These are phyloP conservation scores for Lanistes nyassanus DNA, from an alignment of 1,140 invertebrate genomes.

Conservation along the genomic window DNA sequence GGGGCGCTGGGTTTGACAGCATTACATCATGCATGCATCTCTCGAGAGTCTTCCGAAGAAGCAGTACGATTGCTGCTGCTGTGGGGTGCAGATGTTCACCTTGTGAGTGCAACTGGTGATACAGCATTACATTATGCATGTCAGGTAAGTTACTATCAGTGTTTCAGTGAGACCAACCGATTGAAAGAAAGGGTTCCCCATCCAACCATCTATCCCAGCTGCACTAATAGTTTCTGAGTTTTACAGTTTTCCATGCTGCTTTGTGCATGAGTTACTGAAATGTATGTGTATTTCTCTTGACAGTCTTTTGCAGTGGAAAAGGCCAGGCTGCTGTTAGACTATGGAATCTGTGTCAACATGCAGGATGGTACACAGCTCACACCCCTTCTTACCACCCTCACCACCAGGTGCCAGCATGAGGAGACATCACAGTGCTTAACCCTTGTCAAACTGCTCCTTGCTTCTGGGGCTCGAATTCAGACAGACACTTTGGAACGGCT, in stretches of 20 bases:
- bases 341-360: slow-evolving; percentile 22
- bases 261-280: not conserved
- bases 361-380: slow-evolving; percentile 1
- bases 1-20: slow-evolving; percentile 23
- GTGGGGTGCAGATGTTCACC: slow-evolving; percentile 27
- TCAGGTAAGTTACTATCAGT: slow-evolving; percentile 5
- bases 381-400: slow-evolving; percentile 18
- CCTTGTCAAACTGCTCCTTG: slow-evolving; percentile 19
- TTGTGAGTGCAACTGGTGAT: not conserved
- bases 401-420: not conserved
- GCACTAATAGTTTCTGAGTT: too few species aligned
- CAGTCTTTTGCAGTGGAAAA: slow-evolving; percentile 16
- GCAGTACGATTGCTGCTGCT: slow-evolving; percentile 15
- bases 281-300: not conserved
- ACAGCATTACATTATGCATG: slow-evolving; percentile 28
- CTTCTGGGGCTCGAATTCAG: slow-evolving; percentile 17
- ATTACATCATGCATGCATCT: slow-evolving; percentile 26
- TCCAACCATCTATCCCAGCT: too few species aligned
- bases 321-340: slow-evolving; percentile 22
- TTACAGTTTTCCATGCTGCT: not conserved
- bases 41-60: not conserved
- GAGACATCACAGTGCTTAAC: not conserved
- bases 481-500: not conserved
- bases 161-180: too few species aligned
- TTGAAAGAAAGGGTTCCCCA: too few species aligned